Evolutionary conservation across 2,113 vertebrate species (phyloP), one percentile per base, ranked within the genome.

Genomic region (Callionymus lyra): DNA sequence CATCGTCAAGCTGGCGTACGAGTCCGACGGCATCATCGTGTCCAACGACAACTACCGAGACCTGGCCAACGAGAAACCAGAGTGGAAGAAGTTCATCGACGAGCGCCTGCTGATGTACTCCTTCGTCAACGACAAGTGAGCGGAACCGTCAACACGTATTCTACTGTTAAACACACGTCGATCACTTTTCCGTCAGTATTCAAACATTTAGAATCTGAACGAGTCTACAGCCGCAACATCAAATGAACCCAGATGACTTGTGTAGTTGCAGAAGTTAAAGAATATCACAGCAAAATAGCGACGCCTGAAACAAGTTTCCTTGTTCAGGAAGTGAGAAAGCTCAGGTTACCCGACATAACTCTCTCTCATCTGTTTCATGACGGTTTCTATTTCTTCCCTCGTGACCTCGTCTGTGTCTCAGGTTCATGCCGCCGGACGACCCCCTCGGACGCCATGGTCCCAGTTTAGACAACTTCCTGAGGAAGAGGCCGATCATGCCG

Each of bases 1-100:
- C 47, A 97, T 97, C 19, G 89, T 98, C 64, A 97, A 97, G 77
- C 54, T 98, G 77, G 92, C 93, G 3, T 93, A 92, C 6, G 92
- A 97, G 68, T 96, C 94, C 1, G 93, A 97, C 14, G 94, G 94
- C 46, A 89, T 98, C 53, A 97, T 98, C 18, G 94, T 98, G 41
- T 98, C 94, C 55, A 98, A 97, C 13, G 94, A 98, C 48, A 97
- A 98, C 87, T 97, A 98, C 85, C 82, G 94, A 63, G 94, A 98
- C 64, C 76, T 98, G 59, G 92, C 91, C 10, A 93, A 94, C 33
- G 94, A 98, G 69, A 97, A 96, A 51, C 93, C 93, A 0, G 94
- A 98, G 64, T 98, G 92, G 94, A 97, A 97, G 84, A 97, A 94
- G 77, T 96, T 97, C 78, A 92, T 98, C 49, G 94, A 98, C 12